phyloP scores from a whole-genome alignment of 2,888 invertebrate genomes.

The Campoplex capitator region DNA sequence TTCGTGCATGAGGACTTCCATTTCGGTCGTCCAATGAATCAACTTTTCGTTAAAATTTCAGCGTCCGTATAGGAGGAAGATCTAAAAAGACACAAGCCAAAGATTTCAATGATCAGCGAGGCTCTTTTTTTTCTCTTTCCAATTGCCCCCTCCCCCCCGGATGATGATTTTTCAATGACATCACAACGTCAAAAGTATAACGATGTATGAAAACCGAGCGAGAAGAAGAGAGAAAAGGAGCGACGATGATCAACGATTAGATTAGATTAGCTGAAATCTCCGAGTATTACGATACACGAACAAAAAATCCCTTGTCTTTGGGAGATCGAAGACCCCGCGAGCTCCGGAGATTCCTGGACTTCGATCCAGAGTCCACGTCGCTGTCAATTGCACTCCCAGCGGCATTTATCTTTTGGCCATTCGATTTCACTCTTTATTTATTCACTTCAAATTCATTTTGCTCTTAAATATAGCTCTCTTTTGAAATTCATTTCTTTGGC shows the following conservation, averaged over 20 bases:
- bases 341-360: conserved; percentile 81
- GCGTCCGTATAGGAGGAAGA: conserved; percentile 26
- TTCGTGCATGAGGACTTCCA: conserved; percentile 83
- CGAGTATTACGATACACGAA: conserved; percentile 20
- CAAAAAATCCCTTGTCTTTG: conserved; percentile 55
- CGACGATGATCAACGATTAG: conserved; percentile 69
- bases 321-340: conserved; percentile 81
- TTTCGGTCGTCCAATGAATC: conserved; percentile 58
- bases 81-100: conserved; percentile 54
- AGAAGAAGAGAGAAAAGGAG: conserved; percentile 20
- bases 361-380: conserved; percentile 71
- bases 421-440: neutral
- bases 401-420: conserved; percentile 1
- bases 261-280: conserved; percentile 69
- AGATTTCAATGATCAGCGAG: conserved; percentile 34
- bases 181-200: conserved; percentile 9
- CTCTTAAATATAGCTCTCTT: neutral
- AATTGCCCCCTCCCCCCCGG: neutral
- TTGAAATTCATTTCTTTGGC: neutral
- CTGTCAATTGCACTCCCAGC: conserved; percentile 39
- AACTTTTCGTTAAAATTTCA: neutral
- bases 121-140: conserved; percentile 21
- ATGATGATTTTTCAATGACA: conserved; percentile 35
- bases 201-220: neutral
- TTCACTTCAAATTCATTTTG: neutral